Percentiles rank a stretch among this genome's conserved stretches.
phyloP scores from a whole-genome alignment of 2,113 vertebrate species.

The Spheniscus mendiculus region DNA sequence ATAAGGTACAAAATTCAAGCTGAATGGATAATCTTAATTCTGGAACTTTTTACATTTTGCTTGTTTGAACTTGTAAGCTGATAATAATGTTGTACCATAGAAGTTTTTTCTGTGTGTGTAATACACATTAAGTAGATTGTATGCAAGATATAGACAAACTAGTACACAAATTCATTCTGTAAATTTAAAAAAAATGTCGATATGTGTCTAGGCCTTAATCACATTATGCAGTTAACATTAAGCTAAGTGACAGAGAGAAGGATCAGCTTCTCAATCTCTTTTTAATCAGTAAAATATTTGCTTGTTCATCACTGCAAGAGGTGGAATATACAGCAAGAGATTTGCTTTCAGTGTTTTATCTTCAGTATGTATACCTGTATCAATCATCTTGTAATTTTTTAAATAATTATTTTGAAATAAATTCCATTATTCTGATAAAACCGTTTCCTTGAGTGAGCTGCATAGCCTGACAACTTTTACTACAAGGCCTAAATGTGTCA shows the following conservation, averaged over 20 bases:
- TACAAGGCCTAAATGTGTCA: not conserved
- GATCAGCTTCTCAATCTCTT: not conserved
- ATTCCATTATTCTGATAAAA: not conserved
- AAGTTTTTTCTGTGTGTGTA: not conserved
- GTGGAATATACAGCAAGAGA: not conserved
- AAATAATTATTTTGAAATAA: not conserved
- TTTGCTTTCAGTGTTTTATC: not conserved
- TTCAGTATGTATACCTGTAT: not conserved
- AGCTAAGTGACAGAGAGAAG: not conserved
- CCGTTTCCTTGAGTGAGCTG: not conserved
- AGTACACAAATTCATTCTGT: not conserved
- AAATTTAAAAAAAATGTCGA: not conserved
- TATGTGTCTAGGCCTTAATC: not conserved
- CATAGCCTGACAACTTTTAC: not conserved
- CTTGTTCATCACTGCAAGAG: not conserved
- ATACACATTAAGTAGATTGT: not conserved
- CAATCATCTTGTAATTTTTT: not conserved
- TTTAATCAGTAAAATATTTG: conserved; percentile 32
- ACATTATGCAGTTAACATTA: not conserved
- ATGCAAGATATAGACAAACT: not conserved
- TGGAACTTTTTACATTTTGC: not conserved
- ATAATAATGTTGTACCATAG: not conserved
- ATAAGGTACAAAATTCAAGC: not conserved
- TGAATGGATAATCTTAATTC: not conserved
- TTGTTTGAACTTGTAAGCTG: not conserved